Evolutionary conservation across 2,888 invertebrate genomes (phyloP).

Genomic region (Drosophila setosimentum): DNA sequence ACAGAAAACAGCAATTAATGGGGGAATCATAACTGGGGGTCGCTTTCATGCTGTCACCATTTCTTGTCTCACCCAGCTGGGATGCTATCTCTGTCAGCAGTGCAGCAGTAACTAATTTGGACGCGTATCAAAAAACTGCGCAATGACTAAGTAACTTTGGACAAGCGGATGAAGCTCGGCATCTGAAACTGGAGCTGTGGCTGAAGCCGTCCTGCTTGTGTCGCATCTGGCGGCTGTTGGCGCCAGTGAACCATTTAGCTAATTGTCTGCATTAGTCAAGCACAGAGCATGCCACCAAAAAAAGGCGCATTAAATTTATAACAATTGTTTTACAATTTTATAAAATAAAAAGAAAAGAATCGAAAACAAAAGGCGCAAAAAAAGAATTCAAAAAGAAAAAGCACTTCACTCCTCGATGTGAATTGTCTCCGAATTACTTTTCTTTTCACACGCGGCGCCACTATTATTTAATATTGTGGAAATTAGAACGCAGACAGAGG

Average conservation of each 20-base stretch:
- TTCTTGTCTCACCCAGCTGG: not conserved
- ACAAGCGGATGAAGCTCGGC: slow-evolving; percentile 5
- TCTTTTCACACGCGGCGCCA: slow-evolving; percentile 66
- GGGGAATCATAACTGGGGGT: not conserved
- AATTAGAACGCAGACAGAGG: slow-evolving; percentile 40
- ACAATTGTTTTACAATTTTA: slow-evolving; percentile 77
- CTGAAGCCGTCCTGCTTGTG: slow-evolving; percentile 25
- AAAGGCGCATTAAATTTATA: slow-evolving; percentile 72
- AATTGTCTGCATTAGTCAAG: slow-evolving; percentile 80
- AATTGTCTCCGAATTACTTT: slow-evolving; percentile 43
- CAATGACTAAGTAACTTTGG: slow-evolving; percentile 42
- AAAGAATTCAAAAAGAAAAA: slow-evolving; percentile 18
- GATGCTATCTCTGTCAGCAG: slow-evolving; percentile 9
- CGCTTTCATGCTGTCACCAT: not conserved
- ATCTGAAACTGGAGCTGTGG: not conserved
- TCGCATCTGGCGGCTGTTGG: slow-evolving; percentile 55
- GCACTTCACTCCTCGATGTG: not conserved
- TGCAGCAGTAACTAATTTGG: slow-evolving; percentile 44
- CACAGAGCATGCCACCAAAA: slow-evolving; percentile 38
- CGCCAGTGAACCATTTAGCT: slow-evolving; percentile 76
- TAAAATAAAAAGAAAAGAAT: slow-evolving; percentile 32
- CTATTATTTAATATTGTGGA: slow-evolving; percentile 55
- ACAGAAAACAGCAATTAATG: slow-evolving; percentile 38
- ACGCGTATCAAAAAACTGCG: slow-evolving; percentile 58
- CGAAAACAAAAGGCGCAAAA: not conserved